Base-by-base conservation (phyloP, 2,797 vertebrate species). In the Cyprinodon diabolis region DNA sequence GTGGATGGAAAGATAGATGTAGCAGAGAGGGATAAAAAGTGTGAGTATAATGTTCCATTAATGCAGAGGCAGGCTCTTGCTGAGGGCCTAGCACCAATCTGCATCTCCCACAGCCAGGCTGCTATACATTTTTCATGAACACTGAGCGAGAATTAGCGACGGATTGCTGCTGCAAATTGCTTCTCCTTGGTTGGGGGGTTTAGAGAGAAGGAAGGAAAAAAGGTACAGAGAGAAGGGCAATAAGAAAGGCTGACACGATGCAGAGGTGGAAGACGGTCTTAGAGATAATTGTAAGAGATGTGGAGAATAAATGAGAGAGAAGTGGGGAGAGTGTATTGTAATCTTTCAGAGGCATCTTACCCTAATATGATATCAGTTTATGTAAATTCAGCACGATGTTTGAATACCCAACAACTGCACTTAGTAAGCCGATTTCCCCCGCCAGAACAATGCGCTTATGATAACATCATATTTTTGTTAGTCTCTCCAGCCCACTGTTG, bases 51-150 rank as follows among this genome's bases (percentile, higher is more conserved):
- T 89, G 91, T 91, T 90, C 86, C 90, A 92, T 92, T 92, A 94
- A 94, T 91, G 90, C 85, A 86, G 86, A 89, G 85, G 83, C 86
- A 80, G 75, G 83, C 90, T 84, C 89, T 86, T 48, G 85, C 88
- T 87, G 86, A 89, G 87, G 92, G 85, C 90, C 89, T 84, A 84
- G 90, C 72, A 60, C 86, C 91, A 91, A 91, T 94, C 91, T 93
- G 89, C 92, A 93, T 94, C 92, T 94, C 94, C 92, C 68, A 89
- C 90, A 93, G 92, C 90, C 90, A 81, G 86, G 74, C 88, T 90
- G 88, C 91, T 94, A 94, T 94, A 93, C 93, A 95, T 95, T 93
- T 94, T 95, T 95, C 93, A 95, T 94, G 94, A 95, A 92, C 81
- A 68, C 91, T 93, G 92, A 94, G 92, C 72, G 90, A 88, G 93